Evolutionary conservation across 2,888 invertebrate genomes (phyloP).

Genomic region (Xestia ashworthii): DNA sequence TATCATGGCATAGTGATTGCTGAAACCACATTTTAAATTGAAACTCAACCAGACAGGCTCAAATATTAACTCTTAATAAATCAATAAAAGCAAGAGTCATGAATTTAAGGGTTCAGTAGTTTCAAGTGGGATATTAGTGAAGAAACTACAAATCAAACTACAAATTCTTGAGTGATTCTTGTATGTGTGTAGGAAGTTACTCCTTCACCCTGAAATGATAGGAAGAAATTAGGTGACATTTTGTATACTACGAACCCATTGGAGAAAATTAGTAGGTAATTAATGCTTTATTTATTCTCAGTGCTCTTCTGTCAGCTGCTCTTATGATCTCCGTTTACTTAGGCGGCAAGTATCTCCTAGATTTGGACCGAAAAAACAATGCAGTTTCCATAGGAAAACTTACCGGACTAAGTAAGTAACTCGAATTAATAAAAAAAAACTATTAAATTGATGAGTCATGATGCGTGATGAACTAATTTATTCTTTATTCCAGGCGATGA

Average conservation of each 20-base stretch:
- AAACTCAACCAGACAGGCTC: too few relatives aligned
- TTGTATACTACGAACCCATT: background rate
- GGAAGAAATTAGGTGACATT: background rate
- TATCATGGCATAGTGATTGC: too few relatives aligned
- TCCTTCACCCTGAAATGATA: background rate
- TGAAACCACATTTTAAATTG: too few relatives aligned
- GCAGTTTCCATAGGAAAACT: conserved; percentile 74
- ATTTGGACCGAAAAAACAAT: conserved; percentile 75
- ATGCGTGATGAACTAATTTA: background rate
- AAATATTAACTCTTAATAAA: too few relatives aligned
- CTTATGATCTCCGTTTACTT: conserved; percentile 73
- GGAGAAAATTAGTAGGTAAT: background rate
- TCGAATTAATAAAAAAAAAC: background rate
- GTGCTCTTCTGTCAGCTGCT: conserved; percentile 75
- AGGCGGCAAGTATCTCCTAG: conserved; percentile 74
- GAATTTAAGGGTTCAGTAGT: too few relatives aligned
- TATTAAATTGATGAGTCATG: background rate
- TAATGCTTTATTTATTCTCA: conserved; percentile 65
- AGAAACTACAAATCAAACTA: too few relatives aligned
- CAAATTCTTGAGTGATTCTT: too few relatives aligned
- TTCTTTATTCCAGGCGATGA: conserved; percentile 68
- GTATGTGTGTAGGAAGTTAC: background rate
- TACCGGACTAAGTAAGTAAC: conserved; percentile 71
- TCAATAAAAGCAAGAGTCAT: too few relatives aligned
- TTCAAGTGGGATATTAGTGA: too few relatives aligned